Conservation (phyloP, 2,797 vertebrate genomes). For the Poecile montanus region DNA sequence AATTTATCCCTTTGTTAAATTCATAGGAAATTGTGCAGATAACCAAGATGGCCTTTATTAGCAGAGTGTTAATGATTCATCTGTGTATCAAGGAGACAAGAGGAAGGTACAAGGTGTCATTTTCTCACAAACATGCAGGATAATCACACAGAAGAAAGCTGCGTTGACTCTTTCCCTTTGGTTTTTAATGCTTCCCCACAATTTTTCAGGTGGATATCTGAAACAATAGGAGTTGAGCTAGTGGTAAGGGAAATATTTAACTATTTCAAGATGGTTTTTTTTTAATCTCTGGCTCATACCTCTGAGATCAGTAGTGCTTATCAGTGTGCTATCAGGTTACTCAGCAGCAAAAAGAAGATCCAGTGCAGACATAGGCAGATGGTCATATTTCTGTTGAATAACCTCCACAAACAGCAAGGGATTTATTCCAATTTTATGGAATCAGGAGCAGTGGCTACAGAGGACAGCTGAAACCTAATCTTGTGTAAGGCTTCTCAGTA, state of each 20-base stretch:
- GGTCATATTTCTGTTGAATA: neutral
- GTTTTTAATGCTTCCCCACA: neutral
- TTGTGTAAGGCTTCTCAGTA: neutral
- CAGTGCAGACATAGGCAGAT: neutral
- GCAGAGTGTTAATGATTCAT: neutral
- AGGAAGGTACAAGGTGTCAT: neutral
- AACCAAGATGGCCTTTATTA: neutral
- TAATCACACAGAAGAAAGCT: neutral
- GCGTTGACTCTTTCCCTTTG: neutral
- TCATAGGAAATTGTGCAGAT: neutral
- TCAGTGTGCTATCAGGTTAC: neutral
- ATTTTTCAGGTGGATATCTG: neutral
- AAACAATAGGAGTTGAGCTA: neutral
- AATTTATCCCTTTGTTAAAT: conserved; percentile 12
- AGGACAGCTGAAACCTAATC: neutral
- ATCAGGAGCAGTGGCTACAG: neutral
- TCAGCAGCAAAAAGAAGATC: neutral
- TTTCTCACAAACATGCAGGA: neutral
- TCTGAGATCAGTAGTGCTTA: neutral
- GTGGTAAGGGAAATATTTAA: neutral
- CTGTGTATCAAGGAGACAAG: neutral
- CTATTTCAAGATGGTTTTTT: neutral
- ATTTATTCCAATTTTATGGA: neutral
- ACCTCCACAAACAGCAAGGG: neutral
- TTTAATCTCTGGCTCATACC: neutral